phyloP scores from a whole-genome alignment of 2,797 vertebrate species.

The Sebastes taczanowskii region DNA sequence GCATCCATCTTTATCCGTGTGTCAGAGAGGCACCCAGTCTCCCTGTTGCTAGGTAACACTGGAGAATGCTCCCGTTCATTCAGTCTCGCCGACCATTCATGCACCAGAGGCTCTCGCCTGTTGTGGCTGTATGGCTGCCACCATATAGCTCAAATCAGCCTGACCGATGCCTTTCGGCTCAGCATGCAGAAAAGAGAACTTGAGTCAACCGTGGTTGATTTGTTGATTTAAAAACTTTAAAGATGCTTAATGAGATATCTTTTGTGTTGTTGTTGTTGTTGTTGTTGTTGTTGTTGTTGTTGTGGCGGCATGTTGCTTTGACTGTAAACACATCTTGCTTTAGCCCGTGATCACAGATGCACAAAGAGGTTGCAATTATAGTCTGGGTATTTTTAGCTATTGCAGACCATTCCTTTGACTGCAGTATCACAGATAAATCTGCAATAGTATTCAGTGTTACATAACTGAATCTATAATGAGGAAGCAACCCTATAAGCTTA shows the following conservation, averaged over 20 bases:
- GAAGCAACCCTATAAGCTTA: conserved; percentile 39
- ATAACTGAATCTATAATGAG: conserved; percentile 71
- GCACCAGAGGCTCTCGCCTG: conserved; percentile 70
- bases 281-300: background rate
- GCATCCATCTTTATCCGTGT: conserved; percentile 81
- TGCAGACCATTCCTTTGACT: conserved; percentile 47
- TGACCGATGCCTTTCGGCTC: conserved; percentile 38
- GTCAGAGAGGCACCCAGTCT: conserved; percentile 79
- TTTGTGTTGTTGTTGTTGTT: background rate
- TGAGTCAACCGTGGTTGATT: conserved; percentile 15
- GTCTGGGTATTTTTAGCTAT: conserved; percentile 40
- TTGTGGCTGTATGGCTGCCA: conserved; percentile 62
- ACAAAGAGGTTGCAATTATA: conserved; percentile 20
- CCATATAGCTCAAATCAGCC: conserved; percentile 61
- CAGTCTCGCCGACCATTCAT: conserved; percentile 79
- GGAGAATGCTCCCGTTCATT: conserved; percentile 83
- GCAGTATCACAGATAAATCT: conserved; percentile 66
- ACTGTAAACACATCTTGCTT: conserved; percentile 10
- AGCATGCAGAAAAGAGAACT: conserved; percentile 12
- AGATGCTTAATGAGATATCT: background rate
- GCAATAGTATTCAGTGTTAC: conserved; percentile 52
- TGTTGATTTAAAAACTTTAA: conserved; percentile 31
- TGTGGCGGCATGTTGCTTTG: background rate
- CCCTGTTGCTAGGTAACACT: conserved; percentile 88
- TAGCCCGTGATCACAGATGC: conserved; percentile 7